Evolutionary conservation across 2,113 vertebrate genomes (phyloP), one percentile per base, ranked within the genome.

Genomic region (Plotosus lineatus): DNA sequence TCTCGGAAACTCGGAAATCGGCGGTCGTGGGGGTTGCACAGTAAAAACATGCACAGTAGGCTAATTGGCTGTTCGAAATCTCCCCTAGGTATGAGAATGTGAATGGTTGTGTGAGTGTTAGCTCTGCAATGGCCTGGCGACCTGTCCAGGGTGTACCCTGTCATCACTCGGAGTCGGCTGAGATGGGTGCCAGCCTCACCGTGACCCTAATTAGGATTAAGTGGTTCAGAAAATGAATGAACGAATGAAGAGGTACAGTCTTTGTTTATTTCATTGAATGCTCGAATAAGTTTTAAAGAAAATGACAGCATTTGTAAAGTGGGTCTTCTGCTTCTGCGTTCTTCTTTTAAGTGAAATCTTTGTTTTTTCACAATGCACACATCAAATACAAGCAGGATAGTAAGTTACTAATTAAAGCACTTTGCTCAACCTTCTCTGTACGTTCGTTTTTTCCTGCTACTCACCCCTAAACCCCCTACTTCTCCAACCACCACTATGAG

Each of bases 391-490:
- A 46, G 21, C 53, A n/a, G 21, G 26, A 60, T 44, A 50, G 38
- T 55, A 63, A 75, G 65, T 61, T 36, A 55, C 50, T 79, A 85
- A 74, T 83, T 77, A 77, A 77, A 80, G 42, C 61, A 46, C 60
- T 73, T 63, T 60, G 33, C 44, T 17, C 50, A 17, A 56, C 65
- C 36, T 21, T 79, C 50, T 81, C 46, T 31, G 14, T 63, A 50
- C 40, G 23, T 58, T 75, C 10, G 48, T 42, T 66, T 26, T 26
- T 36, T 48, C 31, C 60, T 50, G 36, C 28, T 63, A 3, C 38
- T 69, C 71, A 78, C 33, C 56, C 56, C 56, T 33, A 71, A n/a
- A 75, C 76, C 15, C 44, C 75, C 68, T 28, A 12, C 68, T 55
- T 10, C 40, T 44, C 69, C 9, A 63, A 58, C 46, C 55, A 28